Percentiles rank a stretch among this genome's conserved stretches.
Conservation (phyloP, 2,113 vertebrate genomes). For the Epinephelus moara region DNA sequence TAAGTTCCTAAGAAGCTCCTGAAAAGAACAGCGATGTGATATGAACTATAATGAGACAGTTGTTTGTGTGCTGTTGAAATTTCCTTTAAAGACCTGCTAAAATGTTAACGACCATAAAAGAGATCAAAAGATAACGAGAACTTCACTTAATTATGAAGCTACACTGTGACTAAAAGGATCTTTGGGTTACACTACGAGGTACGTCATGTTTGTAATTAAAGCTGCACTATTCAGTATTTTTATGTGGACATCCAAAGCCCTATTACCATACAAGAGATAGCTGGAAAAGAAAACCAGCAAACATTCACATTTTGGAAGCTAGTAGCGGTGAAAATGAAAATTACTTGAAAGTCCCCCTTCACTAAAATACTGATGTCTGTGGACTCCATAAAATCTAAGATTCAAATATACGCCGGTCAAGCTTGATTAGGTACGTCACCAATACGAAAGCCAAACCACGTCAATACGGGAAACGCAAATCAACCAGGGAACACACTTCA, state of each 20-base stretch:
- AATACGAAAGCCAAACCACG: too few species aligned
- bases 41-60: background rate
- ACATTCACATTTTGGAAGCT: background rate
- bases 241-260: background rate
- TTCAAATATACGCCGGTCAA: too few species aligned
- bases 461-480: too few species aligned
- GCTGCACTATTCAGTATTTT: background rate
- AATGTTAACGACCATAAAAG: background rate
- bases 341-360: too few species aligned
- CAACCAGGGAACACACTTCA: too few species aligned
- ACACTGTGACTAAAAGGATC: background rate
- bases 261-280: background rate
- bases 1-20: background rate
- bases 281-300: background rate
- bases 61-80: background rate
- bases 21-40: background rate
- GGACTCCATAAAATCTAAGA: too few species aligned
- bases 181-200: background rate
- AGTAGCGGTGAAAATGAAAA: too few species aligned
- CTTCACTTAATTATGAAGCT: background rate
- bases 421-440: too few species aligned
- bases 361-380: too few species aligned
- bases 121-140: background rate
- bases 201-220: background rate
- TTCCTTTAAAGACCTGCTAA: background rate